Conservation (phyloP, 2,888 invertebrate genomes). For the Agonopterix arenella region DNA sequence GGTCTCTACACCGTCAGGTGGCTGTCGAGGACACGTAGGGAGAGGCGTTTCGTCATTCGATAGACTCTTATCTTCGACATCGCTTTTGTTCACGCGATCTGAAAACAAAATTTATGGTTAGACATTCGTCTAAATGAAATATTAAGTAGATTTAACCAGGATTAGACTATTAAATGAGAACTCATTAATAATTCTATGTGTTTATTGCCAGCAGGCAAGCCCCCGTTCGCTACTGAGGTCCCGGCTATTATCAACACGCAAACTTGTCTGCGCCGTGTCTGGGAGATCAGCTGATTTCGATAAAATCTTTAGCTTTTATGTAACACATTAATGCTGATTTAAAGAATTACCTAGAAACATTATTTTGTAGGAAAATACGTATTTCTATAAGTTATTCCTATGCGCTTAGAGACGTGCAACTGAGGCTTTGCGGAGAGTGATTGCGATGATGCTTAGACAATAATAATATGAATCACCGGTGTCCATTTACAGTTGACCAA, state of each 20-base stretch:
- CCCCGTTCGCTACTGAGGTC: constrained; percentile 2
- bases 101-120: constrained; percentile 28
- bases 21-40: constrained; percentile 82
- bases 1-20: constrained; percentile 90
- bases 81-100: constrained; percentile 67
- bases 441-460: constrained; percentile 25
- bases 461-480: constrained; percentile 42
- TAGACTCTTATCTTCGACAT: constrained; percentile 66
- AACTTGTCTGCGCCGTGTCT: constrained; percentile 29
- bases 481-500: constrained; percentile 57
- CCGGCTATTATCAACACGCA: constrained; percentile 35
- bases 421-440: not conserved
- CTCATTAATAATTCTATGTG: not conserved
- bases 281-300: constrained; percentile 25
- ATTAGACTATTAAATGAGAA: not conserved
- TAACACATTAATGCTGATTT: no score
- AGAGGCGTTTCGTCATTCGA: constrained; percentile 67
- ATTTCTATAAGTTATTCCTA: not conserved
- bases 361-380: no score
- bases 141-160: not conserved
- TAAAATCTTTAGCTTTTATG: not conserved
- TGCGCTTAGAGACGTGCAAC: not conserved
- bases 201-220: not conserved
- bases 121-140: not conserved
- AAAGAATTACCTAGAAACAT: no score